Percentiles rank a stretch among this genome's conserved stretches.
Conservation (phyloP, 2,888 invertebrate species). For the Monopis laevigella region DNA sequence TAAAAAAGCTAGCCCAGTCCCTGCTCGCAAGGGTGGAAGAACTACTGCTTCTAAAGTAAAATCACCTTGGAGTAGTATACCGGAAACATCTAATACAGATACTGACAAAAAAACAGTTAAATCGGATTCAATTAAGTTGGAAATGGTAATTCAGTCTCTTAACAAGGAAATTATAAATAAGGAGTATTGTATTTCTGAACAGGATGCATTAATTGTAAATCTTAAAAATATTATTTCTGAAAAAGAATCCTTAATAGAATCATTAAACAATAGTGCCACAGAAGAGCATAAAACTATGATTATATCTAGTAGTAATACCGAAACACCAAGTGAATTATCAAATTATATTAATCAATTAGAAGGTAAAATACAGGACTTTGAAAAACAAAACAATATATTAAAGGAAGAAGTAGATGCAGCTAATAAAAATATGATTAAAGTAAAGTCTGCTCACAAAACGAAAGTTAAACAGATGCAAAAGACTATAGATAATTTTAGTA, state of each 20-base stretch:
- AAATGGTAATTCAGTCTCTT: constrained; percentile 48
- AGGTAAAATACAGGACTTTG: constrained; percentile 50
- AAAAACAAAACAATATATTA: constrained; percentile 58
- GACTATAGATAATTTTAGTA: constrained; percentile 73
- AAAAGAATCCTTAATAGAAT: constrained; percentile 29
- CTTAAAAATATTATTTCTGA: constrained; percentile 26
- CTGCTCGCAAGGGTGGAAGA: constrained; percentile 47
- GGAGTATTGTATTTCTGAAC: constrained; percentile 47
- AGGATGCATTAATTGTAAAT: constrained; percentile 50
- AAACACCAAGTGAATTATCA: constrained; percentile 19
- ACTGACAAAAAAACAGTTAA: constrained; percentile 44
- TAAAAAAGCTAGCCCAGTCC: constrained; percentile 51
- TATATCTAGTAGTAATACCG: constrained; percentile 14
- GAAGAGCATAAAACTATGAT: constrained; percentile 22
- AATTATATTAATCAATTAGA: constrained; percentile 37
- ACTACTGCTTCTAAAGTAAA: constrained; percentile 47
- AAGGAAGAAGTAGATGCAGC: constrained; percentile 77
- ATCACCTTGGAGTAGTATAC: constrained; percentile 55
- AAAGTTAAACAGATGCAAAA: constrained; percentile 82
- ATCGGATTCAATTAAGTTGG: constrained; percentile 41
- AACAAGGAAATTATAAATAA: constrained; percentile 59
- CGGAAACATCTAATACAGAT: constrained; percentile 41
- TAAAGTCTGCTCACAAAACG: constrained; percentile 75
- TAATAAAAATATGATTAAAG: constrained; percentile 80
- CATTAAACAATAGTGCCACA: constrained; percentile 16